Conservation (phyloP, 2,888 invertebrate species). For the Drosophila macrospina region DNA sequence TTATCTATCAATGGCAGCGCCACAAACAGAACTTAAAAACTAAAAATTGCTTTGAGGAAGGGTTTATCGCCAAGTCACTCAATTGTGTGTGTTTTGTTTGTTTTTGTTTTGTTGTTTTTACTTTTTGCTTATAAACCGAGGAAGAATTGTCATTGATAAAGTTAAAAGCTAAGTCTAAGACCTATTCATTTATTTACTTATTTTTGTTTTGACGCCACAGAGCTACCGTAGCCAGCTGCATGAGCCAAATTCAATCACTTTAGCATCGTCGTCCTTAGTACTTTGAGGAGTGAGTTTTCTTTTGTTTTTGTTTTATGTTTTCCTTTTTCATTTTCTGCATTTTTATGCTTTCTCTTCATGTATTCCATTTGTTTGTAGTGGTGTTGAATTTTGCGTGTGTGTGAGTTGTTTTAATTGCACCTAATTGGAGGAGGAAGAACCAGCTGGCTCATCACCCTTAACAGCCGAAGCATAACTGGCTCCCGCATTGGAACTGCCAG, state of each 20-base stretch:
- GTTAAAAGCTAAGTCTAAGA: slow-evolving; percentile 80
- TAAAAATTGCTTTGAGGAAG: slow-evolving; percentile 68
- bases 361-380: neutral
- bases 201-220: slow-evolving; percentile 67
- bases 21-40: slow-evolving; percentile 64
- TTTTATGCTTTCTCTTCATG: slow-evolving; percentile 23
- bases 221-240: slow-evolving; percentile 65
- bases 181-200: slow-evolving; percentile 75
- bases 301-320: slow-evolving; percentile 27
- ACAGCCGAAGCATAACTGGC: slow-evolving; percentile 84
- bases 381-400: slow-evolving; percentile 1
- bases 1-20: slow-evolving; percentile 65
- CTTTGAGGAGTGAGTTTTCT: slow-evolving; percentile 78
- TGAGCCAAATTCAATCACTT: slow-evolving; percentile 73
- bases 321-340: slow-evolving; percentile 24
- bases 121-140: slow-evolving; percentile 67
- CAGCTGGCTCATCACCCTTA: slow-evolving; percentile 82
- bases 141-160: slow-evolving; percentile 71
- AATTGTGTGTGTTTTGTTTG: slow-evolving; percentile 24
- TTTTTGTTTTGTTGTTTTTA: slow-evolving; percentile 11
- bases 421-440: slow-evolving; percentile 68
- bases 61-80: slow-evolving; percentile 33
- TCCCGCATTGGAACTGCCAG: slow-evolving; percentile 68
- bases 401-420: slow-evolving; percentile 51
- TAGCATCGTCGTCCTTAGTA: slow-evolving; percentile 79